Evolutionary conservation across 2,113 vertebrate species (phyloP).

Genomic region (Spheniscus mendiculus): DNA sequence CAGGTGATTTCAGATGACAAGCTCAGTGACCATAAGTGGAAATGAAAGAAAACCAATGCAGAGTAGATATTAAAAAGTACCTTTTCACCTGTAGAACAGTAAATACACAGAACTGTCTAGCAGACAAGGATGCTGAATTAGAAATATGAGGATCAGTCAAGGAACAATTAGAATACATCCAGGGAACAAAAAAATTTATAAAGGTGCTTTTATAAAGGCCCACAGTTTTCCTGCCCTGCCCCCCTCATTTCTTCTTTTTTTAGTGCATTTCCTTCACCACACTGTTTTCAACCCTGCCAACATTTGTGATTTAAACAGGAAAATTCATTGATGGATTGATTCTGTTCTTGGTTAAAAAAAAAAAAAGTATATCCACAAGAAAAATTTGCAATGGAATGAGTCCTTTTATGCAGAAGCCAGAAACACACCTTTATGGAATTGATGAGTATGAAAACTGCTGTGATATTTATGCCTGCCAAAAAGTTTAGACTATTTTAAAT

Average conservation of each 20-base stretch:
- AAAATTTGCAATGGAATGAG: not conserved
- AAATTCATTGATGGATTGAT: not conserved
- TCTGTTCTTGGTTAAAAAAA: not conserved
- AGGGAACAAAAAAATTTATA: not conserved
- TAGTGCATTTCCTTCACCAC: not conserved
- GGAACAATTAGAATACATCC: not conserved
- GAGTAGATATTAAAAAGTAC: not conserved
- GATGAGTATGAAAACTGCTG: not conserved
- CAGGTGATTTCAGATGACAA: conserved; percentile 26
- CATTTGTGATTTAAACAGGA: not conserved
- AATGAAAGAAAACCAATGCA: not conserved
- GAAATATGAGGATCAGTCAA: not conserved
- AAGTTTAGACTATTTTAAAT: not conserved
- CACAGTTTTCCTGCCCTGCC: fast-evolving
- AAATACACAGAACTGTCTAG: not conserved
- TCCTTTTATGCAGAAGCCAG: not conserved
- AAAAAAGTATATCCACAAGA: not conserved
- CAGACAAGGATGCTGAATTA: not conserved
- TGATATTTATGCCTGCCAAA: not conserved
- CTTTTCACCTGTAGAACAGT: not conserved
- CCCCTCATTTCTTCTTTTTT: fast-evolving
- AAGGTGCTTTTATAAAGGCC: not conserved
- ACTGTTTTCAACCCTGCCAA: not conserved
- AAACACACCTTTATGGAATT: not conserved
- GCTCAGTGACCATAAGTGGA: not conserved